Base-by-base conservation (phyloP, 2,113 vertebrate genomes). In the Notothenia rossii region DNA sequence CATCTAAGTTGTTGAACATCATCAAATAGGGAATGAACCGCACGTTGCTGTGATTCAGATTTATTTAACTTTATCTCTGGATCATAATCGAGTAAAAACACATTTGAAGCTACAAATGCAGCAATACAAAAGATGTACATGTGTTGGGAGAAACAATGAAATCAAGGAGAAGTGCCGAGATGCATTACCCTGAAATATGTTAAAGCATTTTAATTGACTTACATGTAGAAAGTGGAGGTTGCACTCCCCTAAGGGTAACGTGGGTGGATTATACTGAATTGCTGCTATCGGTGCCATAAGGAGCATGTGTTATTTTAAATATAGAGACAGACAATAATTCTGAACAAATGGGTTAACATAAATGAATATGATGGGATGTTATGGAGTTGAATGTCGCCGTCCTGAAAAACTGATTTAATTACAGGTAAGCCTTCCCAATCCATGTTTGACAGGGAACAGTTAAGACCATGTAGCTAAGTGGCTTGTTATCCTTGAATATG, bases 401-500 rank as follows among this genome's bases (percentile, higher is more conserved):
- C 29, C 61, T 72, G 58, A 82, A 68, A 72, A 13, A 62, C 79
- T 72, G 72, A 53, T 79, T 73, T 75, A 45, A 59, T 56, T 67
- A 64, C 50, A 70, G 36, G 69, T 58, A 82, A 83, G 33, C 25
- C 40, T 55, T 36, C 40, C 15, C 56, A 69, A 79, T 60, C 63
- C 43, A 15, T 73, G 81, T 84, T 49, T 73, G 74, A 88, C 75
- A 79, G 72, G 49, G 62, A 67, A 71, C 73, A 71, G 60, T 48
- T 77, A 67, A 71, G 71, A 71, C 48, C 67, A 59, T 69, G 69
- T 62, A 72, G 15, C 75, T 64, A 61, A 88, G 72, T 81, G 78
- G 53, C 49, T 84, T 85, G 77, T 86, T 90, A 85, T 85, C 78
- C 76, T 84, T 77, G 83, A 87, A 89, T 83, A 79, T 77, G 58